Evolutionary conservation across 2,797 vertebrate species (phyloP).

Genomic region (Neopelma chrysocephalum): DNA sequence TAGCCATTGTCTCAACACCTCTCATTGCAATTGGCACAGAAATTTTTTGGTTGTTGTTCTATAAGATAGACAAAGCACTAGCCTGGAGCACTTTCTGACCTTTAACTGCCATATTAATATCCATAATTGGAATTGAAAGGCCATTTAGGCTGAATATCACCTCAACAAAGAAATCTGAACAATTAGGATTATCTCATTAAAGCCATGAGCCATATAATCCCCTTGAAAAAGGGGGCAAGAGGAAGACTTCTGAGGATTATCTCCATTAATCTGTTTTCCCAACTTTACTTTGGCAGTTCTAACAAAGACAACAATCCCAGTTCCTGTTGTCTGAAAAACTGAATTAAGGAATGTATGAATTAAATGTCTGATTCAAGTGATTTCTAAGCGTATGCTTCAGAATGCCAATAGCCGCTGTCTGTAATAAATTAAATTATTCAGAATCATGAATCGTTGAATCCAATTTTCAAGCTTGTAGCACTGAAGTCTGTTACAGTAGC

Average conservation of each 20-base stretch:
- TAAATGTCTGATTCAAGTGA: background rate
- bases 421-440: background rate
- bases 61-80: background rate
- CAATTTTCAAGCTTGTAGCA: background rate
- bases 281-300: constrained; percentile 5
- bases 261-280: constrained; percentile 34
- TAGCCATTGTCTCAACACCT: background rate
- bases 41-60: background rate
- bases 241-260: constrained; percentile 25
- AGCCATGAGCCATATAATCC: background rate
- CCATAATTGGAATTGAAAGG: constrained; percentile 48
- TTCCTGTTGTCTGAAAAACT: background rate
- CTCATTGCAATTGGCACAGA: background rate
- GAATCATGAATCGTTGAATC: background rate
- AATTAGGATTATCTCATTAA: constrained; percentile 29
- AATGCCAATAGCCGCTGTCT: background rate
- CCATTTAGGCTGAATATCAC: constrained; percentile 49
- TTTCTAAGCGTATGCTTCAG: background rate
- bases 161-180: constrained; percentile 48
- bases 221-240: background rate
- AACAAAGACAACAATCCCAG: background rate
- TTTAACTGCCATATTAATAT: constrained; percentile 43
- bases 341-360: background rate
- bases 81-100: constrained; percentile 36
- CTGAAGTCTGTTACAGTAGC: background rate